Evolutionary conservation across 2,888 invertebrate genomes (phyloP).

Genomic region (Eupithecia abbreviata): DNA sequence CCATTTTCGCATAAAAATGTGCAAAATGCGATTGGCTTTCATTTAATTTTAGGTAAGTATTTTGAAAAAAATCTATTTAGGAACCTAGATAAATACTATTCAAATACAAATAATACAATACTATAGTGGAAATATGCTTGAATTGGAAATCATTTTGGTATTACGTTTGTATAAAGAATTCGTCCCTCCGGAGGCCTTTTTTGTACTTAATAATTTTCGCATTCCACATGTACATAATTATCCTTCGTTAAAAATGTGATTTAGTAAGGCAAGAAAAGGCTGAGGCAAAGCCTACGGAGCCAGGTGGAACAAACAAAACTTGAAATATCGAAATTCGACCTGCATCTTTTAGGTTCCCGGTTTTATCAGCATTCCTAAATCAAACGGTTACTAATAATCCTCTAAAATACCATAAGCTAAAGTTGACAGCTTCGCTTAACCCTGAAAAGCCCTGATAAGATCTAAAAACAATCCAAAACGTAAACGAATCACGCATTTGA

Average conservation of each 20-base stretch:
- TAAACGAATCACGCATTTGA: neutral
- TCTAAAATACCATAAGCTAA: neutral
- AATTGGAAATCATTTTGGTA: too few relatives aligned
- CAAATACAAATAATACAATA: too few relatives aligned
- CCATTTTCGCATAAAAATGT: too few relatives aligned
- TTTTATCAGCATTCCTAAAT: neutral
- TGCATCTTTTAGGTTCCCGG: neutral
- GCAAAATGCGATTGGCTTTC: too few relatives aligned
- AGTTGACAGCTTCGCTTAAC: neutral
- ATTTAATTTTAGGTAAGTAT: too few relatives aligned
- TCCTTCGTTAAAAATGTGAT: neutral
- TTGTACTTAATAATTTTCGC: too few relatives aligned
- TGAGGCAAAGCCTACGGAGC: too few relatives aligned
- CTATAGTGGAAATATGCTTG: too few relatives aligned
- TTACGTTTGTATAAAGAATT: too few relatives aligned
- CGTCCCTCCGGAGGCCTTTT: too few relatives aligned
- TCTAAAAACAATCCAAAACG: slow-evolving; percentile 1
- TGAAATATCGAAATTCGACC: neutral
- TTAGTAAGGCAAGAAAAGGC: neutral
- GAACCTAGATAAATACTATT: too few relatives aligned
- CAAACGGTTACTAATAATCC: neutral
- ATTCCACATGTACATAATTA: neutral
- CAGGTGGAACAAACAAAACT: neutral
- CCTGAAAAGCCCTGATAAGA: neutral
- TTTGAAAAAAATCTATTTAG: too few relatives aligned